Evolutionary conservation across 2,113 vertebrate genomes (phyloP).

Genomic region (Nannobrachium achirus): DNA sequence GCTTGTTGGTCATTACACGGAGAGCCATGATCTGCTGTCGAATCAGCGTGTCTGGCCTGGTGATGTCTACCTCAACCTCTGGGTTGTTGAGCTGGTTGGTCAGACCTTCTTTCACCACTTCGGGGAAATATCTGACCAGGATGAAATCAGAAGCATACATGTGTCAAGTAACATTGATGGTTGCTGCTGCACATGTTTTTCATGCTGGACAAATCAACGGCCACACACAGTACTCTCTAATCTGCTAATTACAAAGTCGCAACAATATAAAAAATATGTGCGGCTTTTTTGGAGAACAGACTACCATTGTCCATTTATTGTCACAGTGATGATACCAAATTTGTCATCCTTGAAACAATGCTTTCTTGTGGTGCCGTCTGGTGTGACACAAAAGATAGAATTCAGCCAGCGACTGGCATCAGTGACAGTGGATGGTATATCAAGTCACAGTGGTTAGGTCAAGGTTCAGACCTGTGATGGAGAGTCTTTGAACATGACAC

Average conservation of each 20-base stretch:
- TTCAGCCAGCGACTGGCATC: neutral
- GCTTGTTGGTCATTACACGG: constrained; percentile 96
- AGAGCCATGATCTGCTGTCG: constrained; percentile 98
- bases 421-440: neutral
- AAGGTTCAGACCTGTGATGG: neutral
- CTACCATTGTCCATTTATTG: too few species aligned
- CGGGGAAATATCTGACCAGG: constrained; percentile 89
- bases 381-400: neutral
- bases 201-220: too few species aligned
- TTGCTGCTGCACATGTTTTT: too few species aligned
- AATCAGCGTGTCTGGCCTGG: constrained; percentile 93
- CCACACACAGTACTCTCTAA: too few species aligned
- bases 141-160: too few species aligned
- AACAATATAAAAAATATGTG: too few species aligned
- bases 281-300: too few species aligned
- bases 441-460: neutral
- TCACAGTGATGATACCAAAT: too few species aligned
- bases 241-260: too few species aligned
- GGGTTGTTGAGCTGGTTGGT: constrained; percentile 98
- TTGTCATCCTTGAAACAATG: neutral
- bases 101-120: constrained; percentile 95
- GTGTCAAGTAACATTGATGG: too few species aligned
- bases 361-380: neutral
- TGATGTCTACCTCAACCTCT: constrained; percentile 97
- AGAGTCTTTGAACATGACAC: neutral